These are phyloP conservation scores for Edolisoma coerulescens DNA, from an alignment of 2,113 vertebrate species.

Conservation along the genomic window DNA sequence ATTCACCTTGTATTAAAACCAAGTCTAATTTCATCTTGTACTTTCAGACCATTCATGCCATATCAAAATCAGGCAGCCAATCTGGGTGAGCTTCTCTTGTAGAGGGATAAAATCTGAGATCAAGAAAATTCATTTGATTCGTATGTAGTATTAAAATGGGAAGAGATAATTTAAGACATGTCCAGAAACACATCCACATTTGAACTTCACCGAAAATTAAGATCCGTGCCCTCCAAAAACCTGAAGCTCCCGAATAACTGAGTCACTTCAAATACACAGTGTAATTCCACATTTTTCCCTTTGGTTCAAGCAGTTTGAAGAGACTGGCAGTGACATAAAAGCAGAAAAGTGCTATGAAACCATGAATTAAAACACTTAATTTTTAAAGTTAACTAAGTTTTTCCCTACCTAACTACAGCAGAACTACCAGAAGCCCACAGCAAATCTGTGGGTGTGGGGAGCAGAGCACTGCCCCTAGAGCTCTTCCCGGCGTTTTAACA, in stretches of 20 bases:
- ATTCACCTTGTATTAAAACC: background rate
- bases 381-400: background rate
- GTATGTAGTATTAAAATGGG: background rate
- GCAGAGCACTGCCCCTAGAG: background rate
- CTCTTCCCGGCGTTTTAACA: background rate
- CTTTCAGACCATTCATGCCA: background rate
- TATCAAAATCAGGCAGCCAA: background rate
- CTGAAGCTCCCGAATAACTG: background rate
- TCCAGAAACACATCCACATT: background rate
- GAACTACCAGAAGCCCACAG: background rate
- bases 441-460: background rate
- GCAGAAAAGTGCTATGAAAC: background rate
- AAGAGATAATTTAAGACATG: background rate
- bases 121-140: background rate
- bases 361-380: background rate
- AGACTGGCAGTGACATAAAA: background rate
- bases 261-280: background rate
- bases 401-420: background rate
- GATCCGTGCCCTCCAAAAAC: background rate
- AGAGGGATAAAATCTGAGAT: background rate
- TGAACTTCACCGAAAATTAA: background rate
- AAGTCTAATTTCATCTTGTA: background rate
- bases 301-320: background rate
- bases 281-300: rapidly evolving
- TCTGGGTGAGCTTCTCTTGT: background rate